Percentiles rank a stretch among this genome's conserved stretches.
Evolutionary conservation across 1,140 invertebrate genomes (phyloP).

Genomic region (Dreissena polymorpha): DNA sequence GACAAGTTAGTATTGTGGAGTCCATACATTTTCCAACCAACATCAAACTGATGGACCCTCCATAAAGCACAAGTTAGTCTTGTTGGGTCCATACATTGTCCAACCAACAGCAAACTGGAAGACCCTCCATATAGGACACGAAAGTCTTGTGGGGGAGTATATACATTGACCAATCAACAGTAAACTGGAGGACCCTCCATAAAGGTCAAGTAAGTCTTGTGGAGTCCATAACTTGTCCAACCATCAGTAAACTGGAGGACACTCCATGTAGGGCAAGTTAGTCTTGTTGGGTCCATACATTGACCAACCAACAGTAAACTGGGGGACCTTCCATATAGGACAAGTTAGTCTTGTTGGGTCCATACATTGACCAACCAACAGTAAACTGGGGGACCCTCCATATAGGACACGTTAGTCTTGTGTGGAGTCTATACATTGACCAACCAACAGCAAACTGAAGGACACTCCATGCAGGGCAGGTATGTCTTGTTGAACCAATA

Average conservation of each 20-base stretch:
- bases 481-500: conserved; percentile 37
- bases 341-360: conserved; percentile 52
- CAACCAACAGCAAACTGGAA: conserved; percentile 60
- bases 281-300: conserved; percentile 35
- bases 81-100: conserved; percentile 65
- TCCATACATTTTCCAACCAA: conserved; percentile 62
- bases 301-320: conserved; percentile 60
- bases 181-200: conserved; percentile 69
- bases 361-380: conserved; percentile 64
- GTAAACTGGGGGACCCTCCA: conserved; percentile 66
- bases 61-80: conserved; percentile 67
- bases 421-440: conserved; percentile 59
- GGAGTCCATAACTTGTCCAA: conserved; percentile 59
- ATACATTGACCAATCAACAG: conserved; percentile 64
- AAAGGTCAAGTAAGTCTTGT: conserved; percentile 64
- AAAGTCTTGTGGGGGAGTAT: conserved; percentile 1
- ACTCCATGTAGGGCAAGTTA: conserved; percentile 71
- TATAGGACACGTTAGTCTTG: conserved; percentile 66
- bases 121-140: conserved; percentile 72
- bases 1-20: conserved; percentile 57
- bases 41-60: conserved; percentile 65
- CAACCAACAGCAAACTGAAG: conserved; percentile 58
- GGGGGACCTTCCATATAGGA: conserved; percentile 71
- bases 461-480: conserved; percentile 71
- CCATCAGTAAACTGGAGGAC: conserved; percentile 61